A percentile compares a stretch with the other conserved stretches of the same genome.
Conservation (phyloP, 2,797 vertebrate genomes). For the Meda fulgida region DNA sequence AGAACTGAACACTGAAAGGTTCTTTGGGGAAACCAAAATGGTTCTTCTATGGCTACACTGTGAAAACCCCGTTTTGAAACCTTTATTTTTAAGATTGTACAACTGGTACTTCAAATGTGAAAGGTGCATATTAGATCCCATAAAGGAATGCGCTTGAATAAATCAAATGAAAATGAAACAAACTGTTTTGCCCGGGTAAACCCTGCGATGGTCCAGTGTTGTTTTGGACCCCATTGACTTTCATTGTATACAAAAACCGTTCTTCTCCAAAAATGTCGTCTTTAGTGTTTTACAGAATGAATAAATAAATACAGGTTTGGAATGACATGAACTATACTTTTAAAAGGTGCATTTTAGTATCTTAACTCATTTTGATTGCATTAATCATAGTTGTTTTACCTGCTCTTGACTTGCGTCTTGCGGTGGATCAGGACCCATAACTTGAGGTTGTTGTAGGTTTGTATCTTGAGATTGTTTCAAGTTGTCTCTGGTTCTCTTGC, state of each 20-base stretch:
- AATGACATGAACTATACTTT: not conserved
- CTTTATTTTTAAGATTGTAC: not conserved
- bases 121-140: too few relatives aligned
- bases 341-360: not conserved
- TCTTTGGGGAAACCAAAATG: too few relatives aligned
- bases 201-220: too few relatives aligned
- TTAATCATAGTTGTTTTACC: not conserved
- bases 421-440: not conserved
- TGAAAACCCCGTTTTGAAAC: not conserved
- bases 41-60: too few relatives aligned
- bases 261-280: not conserved
- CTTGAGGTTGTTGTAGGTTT: not conserved
- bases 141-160: too few relatives aligned
- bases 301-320: not conserved
- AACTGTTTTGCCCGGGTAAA: too few relatives aligned
- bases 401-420: not conserved
- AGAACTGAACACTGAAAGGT: too few relatives aligned
- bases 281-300: not conserved
- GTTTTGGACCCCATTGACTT: too few relatives aligned
- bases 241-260: too few relatives aligned
- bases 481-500: not conserved
- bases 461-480: not conserved
- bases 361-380: not conserved
- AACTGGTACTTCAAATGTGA: not conserved
- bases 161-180: too few relatives aligned